Evolutionary conservation across 2,888 invertebrate genomes (phyloP).

Genomic region (Metacarcinus magister): DNA sequence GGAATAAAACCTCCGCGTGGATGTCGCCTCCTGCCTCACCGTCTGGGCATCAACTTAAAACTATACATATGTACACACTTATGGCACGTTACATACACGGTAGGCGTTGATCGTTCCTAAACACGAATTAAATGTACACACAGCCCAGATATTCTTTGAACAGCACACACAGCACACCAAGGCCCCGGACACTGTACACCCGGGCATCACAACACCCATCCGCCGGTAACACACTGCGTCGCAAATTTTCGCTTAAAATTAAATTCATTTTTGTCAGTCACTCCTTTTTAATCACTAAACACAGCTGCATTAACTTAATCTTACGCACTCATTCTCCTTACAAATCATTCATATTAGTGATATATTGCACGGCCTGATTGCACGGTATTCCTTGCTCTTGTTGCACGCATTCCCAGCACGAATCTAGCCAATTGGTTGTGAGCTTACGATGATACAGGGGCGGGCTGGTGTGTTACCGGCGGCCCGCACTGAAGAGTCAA

Average conservation of each 20-base stretch:
- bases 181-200: neutral
- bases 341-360: neutral
- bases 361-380: constrained; percentile 78
- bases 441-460: constrained; percentile 10
- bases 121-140: constrained; percentile 57
- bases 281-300: neutral
- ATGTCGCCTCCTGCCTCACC: neutral
- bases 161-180: constrained; percentile 38
- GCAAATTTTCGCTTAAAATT: constrained; percentile 34
- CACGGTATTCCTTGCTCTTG: constrained; percentile 72
- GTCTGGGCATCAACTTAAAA: neutral
- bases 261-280: neutral
- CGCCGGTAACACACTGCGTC: constrained; percentile 4
- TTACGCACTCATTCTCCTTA: constrained; percentile 15
- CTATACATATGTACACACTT: constrained; percentile 20
- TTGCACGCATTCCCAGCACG: constrained; percentile 76
- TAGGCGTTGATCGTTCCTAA: constrained; percentile 26
- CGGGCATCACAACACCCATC: neutral
- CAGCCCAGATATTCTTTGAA: constrained; percentile 62
- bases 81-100: constrained; percentile 46
- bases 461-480: constrained; percentile 49
- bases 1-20: neutral
- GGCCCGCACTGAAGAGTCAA: neutral
- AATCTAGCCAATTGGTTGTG: constrained; percentile 44
- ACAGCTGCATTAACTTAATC: constrained; percentile 32